Conservation (phyloP, 1,140 invertebrate species). For the Scaptomyza montana region DNA sequence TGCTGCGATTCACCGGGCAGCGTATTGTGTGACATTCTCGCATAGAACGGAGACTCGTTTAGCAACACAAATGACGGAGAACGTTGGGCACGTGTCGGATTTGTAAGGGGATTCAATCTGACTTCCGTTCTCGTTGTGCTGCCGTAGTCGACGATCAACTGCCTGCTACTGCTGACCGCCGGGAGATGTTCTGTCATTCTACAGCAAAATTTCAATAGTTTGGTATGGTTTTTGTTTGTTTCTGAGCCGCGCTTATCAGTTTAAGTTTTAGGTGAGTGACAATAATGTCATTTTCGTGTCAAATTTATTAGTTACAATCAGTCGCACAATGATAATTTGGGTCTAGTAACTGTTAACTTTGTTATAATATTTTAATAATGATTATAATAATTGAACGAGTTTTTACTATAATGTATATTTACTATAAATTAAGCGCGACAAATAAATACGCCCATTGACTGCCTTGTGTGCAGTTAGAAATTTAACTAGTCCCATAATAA, state of each 20-base stretch:
- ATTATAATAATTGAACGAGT: no score
- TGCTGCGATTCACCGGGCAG: conserved; percentile 34
- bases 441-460: conserved; percentile 29
- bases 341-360: conserved; percentile 15
- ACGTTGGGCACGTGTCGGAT: conserved; percentile 11
- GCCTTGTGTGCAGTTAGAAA: conserved; percentile 6
- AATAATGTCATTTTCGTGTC: conserved; percentile 77
- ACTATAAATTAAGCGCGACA: conserved; percentile 3
- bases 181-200: conserved; percentile 56
- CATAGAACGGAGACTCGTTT: conserved; percentile 42
- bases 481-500: conserved; percentile 23
- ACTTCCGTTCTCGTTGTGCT: conserved; percentile 46
- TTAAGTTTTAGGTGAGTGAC: background rate
- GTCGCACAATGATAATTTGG: no score
- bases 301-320: conserved; percentile 40
- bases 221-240: background rate
- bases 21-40: conserved; percentile 57
- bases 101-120: background rate
- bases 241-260: conserved; percentile 45
- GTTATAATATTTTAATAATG: background rate
- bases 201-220: background rate
- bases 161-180: conserved; percentile 54
- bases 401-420: background rate
- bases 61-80: conserved; percentile 48
- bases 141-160: conserved; percentile 62